These are phyloP conservation scores for Cactoblastis cactorum DNA, from an alignment of 2,888 invertebrate genomes.

Conservation along the genomic window DNA sequence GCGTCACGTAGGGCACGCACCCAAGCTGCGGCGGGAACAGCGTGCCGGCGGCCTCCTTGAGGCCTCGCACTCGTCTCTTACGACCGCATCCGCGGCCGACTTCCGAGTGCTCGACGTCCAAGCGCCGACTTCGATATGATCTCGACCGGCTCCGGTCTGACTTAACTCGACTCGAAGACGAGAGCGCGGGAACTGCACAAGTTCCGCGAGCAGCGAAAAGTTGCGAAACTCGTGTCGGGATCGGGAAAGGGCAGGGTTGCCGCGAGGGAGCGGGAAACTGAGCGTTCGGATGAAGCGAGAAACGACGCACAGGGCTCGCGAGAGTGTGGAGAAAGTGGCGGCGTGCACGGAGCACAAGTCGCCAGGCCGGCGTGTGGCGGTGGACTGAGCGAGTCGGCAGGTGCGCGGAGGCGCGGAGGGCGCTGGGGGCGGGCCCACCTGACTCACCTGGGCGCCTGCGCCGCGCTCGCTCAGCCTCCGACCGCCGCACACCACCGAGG, in stretches of 20 bases:
- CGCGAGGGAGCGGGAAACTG: slow-evolving; percentile 68
- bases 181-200: slow-evolving; percentile 54
- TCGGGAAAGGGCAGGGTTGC: slow-evolving; percentile 49
- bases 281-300: slow-evolving; percentile 71
- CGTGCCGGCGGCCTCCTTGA: slow-evolving; percentile 78
- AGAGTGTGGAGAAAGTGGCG: slow-evolving; percentile 75
- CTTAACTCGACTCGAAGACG: slow-evolving; percentile 34
- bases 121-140: slow-evolving; percentile 50
- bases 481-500: slow-evolving; percentile 33
- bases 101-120: slow-evolving; percentile 62
- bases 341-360: slow-evolving; percentile 77
- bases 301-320: slow-evolving; percentile 74
- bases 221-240: slow-evolving; percentile 44
- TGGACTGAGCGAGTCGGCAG: slow-evolving; percentile 67
- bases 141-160: slow-evolving; percentile 28
- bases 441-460: slow-evolving; percentile 78
- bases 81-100: slow-evolving; percentile 75
- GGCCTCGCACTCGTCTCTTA: slow-evolving; percentile 73
- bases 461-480: slow-evolving; percentile 63
- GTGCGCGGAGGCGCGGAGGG: slow-evolving; percentile 67
- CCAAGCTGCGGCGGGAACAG: slow-evolving; percentile 79
- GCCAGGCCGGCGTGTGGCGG: slow-evolving; percentile 66
- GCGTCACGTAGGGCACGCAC: slow-evolving; percentile 78
- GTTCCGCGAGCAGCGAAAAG: slow-evolving; percentile 48
- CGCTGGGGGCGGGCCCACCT: slow-evolving; percentile 76